phyloP scores from a whole-genome alignment of 2,797 vertebrate genomes.

The Naso thynnoides region DNA sequence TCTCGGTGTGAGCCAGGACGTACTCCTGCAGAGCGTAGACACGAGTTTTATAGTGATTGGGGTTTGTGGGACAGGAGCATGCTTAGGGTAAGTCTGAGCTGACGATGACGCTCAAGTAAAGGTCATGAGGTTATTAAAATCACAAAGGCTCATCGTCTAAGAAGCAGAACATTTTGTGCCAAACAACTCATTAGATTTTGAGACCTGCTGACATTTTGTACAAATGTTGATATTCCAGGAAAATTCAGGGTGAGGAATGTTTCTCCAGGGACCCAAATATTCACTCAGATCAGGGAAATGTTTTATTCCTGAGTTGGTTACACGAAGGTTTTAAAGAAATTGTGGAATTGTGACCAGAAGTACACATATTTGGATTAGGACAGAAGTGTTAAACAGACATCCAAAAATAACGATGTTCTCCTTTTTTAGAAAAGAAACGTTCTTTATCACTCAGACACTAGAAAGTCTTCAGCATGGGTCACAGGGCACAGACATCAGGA shows the following conservation, averaged over 20 bases:
- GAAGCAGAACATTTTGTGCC: neutral
- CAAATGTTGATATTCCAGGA: neutral
- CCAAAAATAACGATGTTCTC: neutral
- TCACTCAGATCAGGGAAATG: neutral
- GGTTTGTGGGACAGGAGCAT: neutral
- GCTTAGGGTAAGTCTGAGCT: neutral
- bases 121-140: neutral
- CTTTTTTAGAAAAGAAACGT: neutral
- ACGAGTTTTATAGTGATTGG: neutral
- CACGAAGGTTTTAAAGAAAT: neutral
- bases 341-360: neutral
- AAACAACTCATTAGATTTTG: neutral
- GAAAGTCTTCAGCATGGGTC: no score
- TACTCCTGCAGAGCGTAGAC: conserved; percentile 86
- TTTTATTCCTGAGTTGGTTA: neutral
- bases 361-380: neutral
- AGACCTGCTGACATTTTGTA: neutral
- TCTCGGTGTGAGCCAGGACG: conserved; percentile 94
- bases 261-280: neutral
- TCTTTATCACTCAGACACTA: neutral
- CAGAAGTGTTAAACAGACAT: neutral
- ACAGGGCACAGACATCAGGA: no score
- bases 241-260: neutral
- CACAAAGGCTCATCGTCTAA: neutral
- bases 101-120: neutral